Conservation (phyloP, 1,140 invertebrate genomes). For the Tribolium castaneum region DNA sequence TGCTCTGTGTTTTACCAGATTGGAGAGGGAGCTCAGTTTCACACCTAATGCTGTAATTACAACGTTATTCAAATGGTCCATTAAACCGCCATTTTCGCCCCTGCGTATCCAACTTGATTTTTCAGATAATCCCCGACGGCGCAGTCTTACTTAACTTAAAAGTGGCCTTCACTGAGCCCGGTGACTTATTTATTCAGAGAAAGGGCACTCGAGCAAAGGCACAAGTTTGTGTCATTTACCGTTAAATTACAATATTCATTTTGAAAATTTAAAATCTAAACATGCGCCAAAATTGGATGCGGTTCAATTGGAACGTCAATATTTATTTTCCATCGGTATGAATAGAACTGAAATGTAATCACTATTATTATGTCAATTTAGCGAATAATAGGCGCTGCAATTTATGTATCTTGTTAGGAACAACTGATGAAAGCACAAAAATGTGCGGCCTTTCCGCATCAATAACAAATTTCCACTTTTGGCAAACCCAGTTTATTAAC, state of each 20-base stretch:
- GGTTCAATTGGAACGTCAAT: not conserved
- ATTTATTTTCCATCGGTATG: not conserved
- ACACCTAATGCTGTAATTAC: slow-evolving; percentile 12
- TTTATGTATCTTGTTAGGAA: not conserved
- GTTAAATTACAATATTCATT: not conserved
- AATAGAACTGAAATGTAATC: not conserved
- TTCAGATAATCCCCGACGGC: not conserved
- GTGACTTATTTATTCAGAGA: not conserved
- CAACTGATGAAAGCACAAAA: not conserved
- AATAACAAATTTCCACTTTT: not conserved
- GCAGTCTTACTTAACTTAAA: not conserved
- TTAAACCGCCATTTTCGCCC: not conserved
- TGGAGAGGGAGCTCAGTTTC: slow-evolving; percentile 7
- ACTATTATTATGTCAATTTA: not conserved
- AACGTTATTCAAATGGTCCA: not conserved
- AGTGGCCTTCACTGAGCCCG: not conserved
- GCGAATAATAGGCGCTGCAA: not conserved
- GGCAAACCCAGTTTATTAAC: not conserved
- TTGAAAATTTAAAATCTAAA: not conserved
- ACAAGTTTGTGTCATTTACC: not conserved
- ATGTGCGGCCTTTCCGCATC: not conserved
- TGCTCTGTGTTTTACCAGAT: slow-evolving; percentile 9
- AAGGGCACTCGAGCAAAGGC: not conserved
- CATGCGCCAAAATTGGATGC: not conserved
- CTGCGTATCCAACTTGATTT: not conserved